These are phyloP conservation scores for Oxystoma pomonae DNA, from an alignment of 2,888 invertebrate species.

Conservation along the genomic window DNA sequence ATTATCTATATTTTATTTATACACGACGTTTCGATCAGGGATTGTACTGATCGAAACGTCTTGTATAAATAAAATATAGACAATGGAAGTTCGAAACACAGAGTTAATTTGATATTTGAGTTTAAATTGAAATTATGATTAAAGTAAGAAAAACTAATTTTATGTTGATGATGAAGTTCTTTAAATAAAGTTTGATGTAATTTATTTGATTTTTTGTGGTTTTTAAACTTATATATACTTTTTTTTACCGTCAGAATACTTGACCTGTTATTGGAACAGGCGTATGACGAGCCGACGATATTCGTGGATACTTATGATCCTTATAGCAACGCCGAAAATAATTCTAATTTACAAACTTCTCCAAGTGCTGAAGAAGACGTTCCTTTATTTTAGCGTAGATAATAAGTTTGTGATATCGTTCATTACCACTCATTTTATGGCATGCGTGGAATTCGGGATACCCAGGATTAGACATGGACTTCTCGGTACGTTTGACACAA, in stretches of 20 bases:
- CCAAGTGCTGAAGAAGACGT: not conserved
- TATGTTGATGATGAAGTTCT: too few relatives aligned
- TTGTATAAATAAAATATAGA: too few relatives aligned
- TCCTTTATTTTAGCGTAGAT: not conserved
- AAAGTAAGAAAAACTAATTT: too few relatives aligned
- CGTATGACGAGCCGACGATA: not conserved
- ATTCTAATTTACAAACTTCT: not conserved
- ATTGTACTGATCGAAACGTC: too few relatives aligned
- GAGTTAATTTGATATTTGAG: too few relatives aligned
- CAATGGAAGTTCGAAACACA: too few relatives aligned
- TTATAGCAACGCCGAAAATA: not conserved
- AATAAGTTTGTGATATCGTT: not conserved
- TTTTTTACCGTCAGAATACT: not conserved
- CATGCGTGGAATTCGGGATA: conserved; percentile 2
- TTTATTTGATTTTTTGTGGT: too few relatives aligned
- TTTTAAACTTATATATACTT: not conserved
- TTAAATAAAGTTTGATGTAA: too few relatives aligned
- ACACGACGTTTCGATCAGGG: too few relatives aligned
- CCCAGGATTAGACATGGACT: not conserved
- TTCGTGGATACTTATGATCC: not conserved
- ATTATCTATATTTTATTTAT: too few relatives aligned
- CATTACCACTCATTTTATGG: conserved; percentile 6
- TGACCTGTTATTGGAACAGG: not conserved
- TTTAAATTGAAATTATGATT: too few relatives aligned
- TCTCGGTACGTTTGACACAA: not conserved